phyloP scores from a whole-genome alignment of 64 coral and sea anemone genomes.

The Porites lutea region DNA sequence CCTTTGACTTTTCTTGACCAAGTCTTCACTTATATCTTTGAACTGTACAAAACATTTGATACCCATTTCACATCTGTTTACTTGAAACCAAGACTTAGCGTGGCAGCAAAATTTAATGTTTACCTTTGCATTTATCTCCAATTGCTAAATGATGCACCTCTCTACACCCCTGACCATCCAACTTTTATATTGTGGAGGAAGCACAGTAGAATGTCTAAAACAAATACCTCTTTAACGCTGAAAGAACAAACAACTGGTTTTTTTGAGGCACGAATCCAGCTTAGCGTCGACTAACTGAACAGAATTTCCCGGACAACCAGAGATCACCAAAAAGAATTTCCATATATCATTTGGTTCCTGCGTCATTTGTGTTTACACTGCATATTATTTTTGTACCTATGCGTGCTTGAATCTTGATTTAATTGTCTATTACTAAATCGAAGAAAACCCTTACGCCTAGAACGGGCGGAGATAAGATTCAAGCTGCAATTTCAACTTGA shows the following conservation, averaged over 20 bases:
- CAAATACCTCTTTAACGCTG: not conserved
- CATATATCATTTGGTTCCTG: not conserved
- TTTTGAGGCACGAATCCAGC: not conserved
- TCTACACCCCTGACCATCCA: too few relatives aligned
- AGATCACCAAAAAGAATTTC: not conserved
- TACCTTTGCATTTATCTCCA: conserved; percentile 3
- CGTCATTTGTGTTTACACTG: conserved; percentile 10
- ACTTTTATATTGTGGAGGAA: not conserved
- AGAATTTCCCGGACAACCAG: conserved; percentile 21
- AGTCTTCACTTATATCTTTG: not conserved
- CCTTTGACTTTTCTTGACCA: too few relatives aligned
- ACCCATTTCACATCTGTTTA: conserved; percentile 14
- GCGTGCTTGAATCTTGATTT: not conserved
- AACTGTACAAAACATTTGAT: not conserved
- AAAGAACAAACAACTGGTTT: not conserved
- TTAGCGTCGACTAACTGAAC: not conserved
- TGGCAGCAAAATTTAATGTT: not conserved
- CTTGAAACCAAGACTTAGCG: not conserved
- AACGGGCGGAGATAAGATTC: not conserved
- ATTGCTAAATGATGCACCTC: too few relatives aligned
- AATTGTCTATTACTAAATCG: not conserved
- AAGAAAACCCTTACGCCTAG: not conserved
- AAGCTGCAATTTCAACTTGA: not conserved
- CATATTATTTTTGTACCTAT: not conserved
- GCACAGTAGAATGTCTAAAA: not conserved